Evolutionary conservation across 1,140 invertebrate species (phyloP).

Genomic region (Apis dorsata): DNA sequence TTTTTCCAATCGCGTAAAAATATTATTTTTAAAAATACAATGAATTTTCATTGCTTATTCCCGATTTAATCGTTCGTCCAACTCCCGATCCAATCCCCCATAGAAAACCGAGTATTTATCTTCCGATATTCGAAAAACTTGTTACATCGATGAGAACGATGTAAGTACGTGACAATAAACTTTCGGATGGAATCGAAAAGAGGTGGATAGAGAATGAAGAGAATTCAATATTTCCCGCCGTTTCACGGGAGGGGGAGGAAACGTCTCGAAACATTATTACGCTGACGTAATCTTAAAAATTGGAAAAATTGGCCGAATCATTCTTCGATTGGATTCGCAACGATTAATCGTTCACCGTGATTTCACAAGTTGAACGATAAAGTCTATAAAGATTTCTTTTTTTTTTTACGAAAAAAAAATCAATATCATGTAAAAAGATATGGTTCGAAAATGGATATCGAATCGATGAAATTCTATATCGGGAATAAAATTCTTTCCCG

Average conservation of each 20-base stretch:
- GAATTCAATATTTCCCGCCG: conserved; percentile 7
- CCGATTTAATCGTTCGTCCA: not conserved
- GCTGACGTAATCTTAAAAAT: not conserved
- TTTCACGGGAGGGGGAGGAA: not conserved
- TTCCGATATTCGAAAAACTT: not conserved
- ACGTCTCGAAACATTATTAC: not conserved
- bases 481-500: not conserved
- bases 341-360: not conserved
- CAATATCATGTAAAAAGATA: too few relatives aligned
- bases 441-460: too few relatives aligned
- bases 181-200: not conserved
- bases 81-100: not conserved
- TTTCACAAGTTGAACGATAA: not conserved
- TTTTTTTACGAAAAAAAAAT: too few relatives aligned
- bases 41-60: not conserved
- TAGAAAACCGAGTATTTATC: not conserved
- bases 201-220: not conserved
- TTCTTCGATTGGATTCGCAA: not conserved
- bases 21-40: not conserved
- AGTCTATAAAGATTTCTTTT: not conserved
- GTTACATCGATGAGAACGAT: not conserved
- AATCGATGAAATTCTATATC: not conserved
- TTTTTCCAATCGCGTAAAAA: not conserved
- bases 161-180: not conserved
- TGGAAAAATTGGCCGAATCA: not conserved